Evolutionary conservation across 2,888 invertebrate genomes (phyloP), one percentile per base, ranked within the genome.

Genomic region (Pollenia amentaria): DNA sequence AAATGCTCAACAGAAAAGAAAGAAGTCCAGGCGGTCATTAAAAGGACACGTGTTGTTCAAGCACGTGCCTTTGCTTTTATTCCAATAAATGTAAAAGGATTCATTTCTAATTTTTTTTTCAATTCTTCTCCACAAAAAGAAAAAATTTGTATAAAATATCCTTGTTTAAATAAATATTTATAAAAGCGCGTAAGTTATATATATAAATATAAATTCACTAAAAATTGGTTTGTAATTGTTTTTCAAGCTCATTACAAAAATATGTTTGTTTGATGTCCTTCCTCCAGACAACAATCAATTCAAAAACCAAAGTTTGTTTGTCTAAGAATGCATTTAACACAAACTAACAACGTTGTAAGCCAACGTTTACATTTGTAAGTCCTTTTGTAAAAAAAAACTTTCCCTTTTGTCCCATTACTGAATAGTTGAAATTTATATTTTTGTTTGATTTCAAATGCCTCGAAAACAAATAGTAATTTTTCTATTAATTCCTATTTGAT

Each of bases 21-120:
- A 79, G 48, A 81, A 84, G 80, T 87, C 87, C 80, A 87, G 70
- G 87, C 84, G 92, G 92, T 92, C 92, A 92, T 92, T 93, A 92
- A 93, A 92, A 91, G 90, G 92, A 91, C 92, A 93, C 92, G 92
- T 92, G 92, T 75, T 83, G 48, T 88, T 88, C 42, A 89, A 91
- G 90, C 92, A 92, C 92, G 92, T 93, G 92, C 90, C 93, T 89
- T 29, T 88, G 88, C 88, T 48, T 78, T 60, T 81, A 78, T 82
- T 78, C 80, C 46, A 67, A 60, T 46, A 55, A 69, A 53, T 62
- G 57, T 60, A 83, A 84, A 88, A 81, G 86, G 83, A 84, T 84
- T 87, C 87, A 16, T 78, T 78, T 42, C 57, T 42, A n/a, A n/a
- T n/a, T 76, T 29, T 29, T 57, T 69, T 60, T 57, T 40, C 62